Evolutionary conservation across 2,797 vertebrate genomes (phyloP).

Genomic region (Galaxias olidus): DNA sequence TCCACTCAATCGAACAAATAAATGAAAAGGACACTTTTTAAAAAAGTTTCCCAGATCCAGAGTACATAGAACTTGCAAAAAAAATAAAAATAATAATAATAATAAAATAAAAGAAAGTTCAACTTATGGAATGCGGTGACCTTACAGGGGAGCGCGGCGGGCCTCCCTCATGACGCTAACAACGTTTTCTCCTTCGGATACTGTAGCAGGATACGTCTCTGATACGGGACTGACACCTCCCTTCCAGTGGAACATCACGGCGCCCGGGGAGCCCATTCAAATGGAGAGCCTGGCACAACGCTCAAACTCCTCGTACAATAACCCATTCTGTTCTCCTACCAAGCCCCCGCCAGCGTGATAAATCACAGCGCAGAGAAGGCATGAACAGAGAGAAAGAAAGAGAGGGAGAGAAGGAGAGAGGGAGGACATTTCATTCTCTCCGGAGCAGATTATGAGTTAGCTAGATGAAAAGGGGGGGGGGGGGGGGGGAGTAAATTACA

Average conservation of each 20-base stretch:
- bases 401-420: slow-evolving; percentile 48
- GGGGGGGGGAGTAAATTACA: slow-evolving; percentile 62
- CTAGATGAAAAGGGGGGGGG: slow-evolving; percentile 21
- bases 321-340: slow-evolving; percentile 42
- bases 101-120: too few relatives aligned
- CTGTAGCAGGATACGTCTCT: slow-evolving; percentile 45
- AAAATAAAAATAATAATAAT: too few relatives aligned
- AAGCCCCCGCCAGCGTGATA: slow-evolving; percentile 40
- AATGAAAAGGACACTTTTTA: too few relatives aligned
- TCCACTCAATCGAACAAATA: too few relatives aligned
- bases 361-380: slow-evolving; percentile 51
- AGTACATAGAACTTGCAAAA: too few relatives aligned
- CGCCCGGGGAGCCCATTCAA: slow-evolving; percentile 31
- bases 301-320: slow-evolving; percentile 40
- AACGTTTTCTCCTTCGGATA: slow-evolving; percentile 36
- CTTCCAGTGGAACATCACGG: slow-evolving; percentile 48
- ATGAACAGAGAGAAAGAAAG: slow-evolving; percentile 4
- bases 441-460: slow-evolving; percentile 63
- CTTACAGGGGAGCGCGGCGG: slow-evolving; percentile 2
- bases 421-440: slow-evolving; percentile 63
- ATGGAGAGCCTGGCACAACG: slow-evolving; percentile 37
- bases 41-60: too few relatives aligned
- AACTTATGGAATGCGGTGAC: not conserved
- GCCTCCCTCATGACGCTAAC: slow-evolving; percentile 29
- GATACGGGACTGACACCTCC: slow-evolving; percentile 43